Evolutionary conservation across 2,888 invertebrate species (phyloP), one percentile per base, ranked within the genome.

Genomic region (Anthrax anthrax): DNA sequence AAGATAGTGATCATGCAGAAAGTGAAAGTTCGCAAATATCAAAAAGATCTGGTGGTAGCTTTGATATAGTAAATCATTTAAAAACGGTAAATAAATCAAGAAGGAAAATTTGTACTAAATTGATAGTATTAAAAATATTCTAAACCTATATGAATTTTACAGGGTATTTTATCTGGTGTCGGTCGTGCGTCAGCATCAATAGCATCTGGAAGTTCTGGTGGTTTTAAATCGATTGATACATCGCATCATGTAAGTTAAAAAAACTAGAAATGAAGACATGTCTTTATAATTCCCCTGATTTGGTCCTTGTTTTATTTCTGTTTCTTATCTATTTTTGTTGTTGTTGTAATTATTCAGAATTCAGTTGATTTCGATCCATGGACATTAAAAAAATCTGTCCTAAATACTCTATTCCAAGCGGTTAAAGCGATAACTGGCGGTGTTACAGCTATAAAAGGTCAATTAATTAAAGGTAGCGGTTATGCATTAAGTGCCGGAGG

Each of bases 361-460:
- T 64, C 65, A 6, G 60, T 64, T 32, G 64, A 65, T 51, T 80
- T 80, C 55, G 79, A 80, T 65, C 75, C 79, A 53, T 84, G 80
- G 81, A 77, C 81, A 18, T 70, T 88, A 58, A 88, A 88, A 67
- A 85, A 84, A 60, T 84, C 85, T 0, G 82, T 89, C 50, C 69
- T 88, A 16, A 81, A 80, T 64, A 87, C 88, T 4, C 72, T 90
- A 12, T 77, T 89, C 60, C 87, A 89, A 74, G 88, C 89, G 0
- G 81, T 87, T 1, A 89, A 89, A 61, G 88, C 89, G 14, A 84
- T 90, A 51, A 84, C 87, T 10, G 89, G 89, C 12, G 87, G 88
- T 42, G 83, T 87, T 12, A 80, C 89, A 4, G 88, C 88, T 23
- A 73, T 88, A n/a, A 88, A 87, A 59, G 89, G 89, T 0, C 86